Evolutionary conservation across 2,797 vertebrate species (phyloP).

Genomic region (Ctenopoma kingsleyae): DNA sequence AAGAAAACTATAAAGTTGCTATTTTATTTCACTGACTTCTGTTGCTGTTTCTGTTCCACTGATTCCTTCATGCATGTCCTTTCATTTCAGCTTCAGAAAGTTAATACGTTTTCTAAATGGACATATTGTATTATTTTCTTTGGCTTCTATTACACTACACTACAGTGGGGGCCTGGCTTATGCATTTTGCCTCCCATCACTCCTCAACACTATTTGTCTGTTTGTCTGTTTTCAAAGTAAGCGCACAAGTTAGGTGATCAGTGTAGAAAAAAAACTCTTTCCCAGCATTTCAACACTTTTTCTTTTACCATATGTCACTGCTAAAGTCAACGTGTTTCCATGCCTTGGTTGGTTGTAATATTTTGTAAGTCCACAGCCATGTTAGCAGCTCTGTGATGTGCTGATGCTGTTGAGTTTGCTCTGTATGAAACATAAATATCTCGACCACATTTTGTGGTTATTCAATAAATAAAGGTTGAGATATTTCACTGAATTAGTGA

Average conservation of each 20-base stretch:
- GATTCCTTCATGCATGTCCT: background rate
- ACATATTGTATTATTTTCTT: slow-evolving; percentile 29
- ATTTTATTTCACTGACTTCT: background rate
- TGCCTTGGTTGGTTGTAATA: too few species aligned
- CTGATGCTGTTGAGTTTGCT: background rate
- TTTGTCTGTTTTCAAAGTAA: slow-evolving; percentile 41
- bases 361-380: background rate
- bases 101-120: slow-evolving; percentile 11
- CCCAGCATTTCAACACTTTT: too few species aligned
- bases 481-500: background rate
- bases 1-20: background rate
- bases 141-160: slow-evolving; percentile 4
- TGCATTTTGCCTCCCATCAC: slow-evolving; percentile 25
- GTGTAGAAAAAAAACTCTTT: too few species aligned
- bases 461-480: background rate
- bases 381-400: background rate
- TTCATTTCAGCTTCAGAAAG: slow-evolving; percentile 26
- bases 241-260: slow-evolving; percentile 23
- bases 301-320: background rate
- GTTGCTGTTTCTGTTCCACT: background rate
- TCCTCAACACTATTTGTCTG: too few species aligned
- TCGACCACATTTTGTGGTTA: too few species aligned
- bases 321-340: slow-evolving; percentile 5
- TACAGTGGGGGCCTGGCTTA: background rate
- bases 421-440: too few species aligned